phyloP scores from a whole-genome alignment of 2,888 invertebrate genomes.

The Dryococelus australis region DNA sequence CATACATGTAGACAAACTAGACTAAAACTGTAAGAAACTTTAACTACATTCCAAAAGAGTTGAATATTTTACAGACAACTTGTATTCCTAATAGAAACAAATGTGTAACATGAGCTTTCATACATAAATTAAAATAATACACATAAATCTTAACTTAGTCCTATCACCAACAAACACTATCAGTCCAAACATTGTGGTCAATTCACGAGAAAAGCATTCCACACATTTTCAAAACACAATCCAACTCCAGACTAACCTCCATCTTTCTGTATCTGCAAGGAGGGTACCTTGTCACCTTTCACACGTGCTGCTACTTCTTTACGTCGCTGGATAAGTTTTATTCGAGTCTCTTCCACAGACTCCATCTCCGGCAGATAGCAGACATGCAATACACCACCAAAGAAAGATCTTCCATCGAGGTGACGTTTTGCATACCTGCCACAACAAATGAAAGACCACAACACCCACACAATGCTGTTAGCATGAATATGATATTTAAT shows the following conservation, averaged over 20 bases:
- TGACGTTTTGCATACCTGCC: slow-evolving; percentile 73
- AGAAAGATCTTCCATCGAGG: slow-evolving; percentile 84
- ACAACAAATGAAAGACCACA: slow-evolving; percentile 31
- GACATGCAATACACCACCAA: slow-evolving; percentile 84
- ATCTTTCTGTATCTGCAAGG: not conserved
- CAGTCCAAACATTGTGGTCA: too few species aligned
- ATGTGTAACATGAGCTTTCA: too few species aligned
- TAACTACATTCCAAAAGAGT: too few species aligned
- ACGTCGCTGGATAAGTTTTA: slow-evolving; percentile 74
- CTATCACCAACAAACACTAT: too few species aligned
- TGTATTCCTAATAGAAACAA: too few species aligned
- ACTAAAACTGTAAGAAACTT: too few species aligned
- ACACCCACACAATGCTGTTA: not conserved
- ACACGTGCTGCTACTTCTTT: slow-evolving; percentile 62
- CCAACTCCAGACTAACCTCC: not conserved
- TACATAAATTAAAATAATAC: too few species aligned
- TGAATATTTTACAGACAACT: too few species aligned
- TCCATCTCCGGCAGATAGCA: slow-evolving; percentile 91
- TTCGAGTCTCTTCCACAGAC: slow-evolving; percentile 72
- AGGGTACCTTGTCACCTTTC: not conserved
- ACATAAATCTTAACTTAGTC: too few species aligned
- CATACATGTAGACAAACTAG: too few species aligned
- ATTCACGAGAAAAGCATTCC: too few species aligned
- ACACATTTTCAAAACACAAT: not conserved
- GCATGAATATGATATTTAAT: not conserved